Evolutionary conservation across 2,797 vertebrate species (phyloP), one percentile per base, ranked within the genome.

Genomic region (Dromococcyx pavoninus): DNA sequence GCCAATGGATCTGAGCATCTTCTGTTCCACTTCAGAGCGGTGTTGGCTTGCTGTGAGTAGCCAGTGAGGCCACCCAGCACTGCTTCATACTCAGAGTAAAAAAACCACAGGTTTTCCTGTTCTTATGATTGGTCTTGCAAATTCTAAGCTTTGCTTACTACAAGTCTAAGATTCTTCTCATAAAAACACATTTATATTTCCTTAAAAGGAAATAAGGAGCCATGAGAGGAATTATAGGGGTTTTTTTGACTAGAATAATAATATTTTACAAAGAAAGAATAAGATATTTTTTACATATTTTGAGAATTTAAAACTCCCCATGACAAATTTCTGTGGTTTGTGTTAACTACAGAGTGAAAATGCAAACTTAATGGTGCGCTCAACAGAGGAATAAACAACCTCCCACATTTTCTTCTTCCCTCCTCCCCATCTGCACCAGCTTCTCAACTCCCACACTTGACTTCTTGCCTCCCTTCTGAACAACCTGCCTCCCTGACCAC

Each of bases 401-500:
- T 72, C 70, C 54, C 73, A 69, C 8, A 0, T 27, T 48, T 87
- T 46, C 19, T 46, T 75, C 67, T 75, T 73, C 43, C 51, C 30
- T 80, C 46, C 54, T 92, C 51, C 58, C 51, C n/a, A 3, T 82
- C 35, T 85, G 28, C 57, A 85, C 37, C 72, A 90, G 53, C 72
- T 74, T 64, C 39, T 76, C 58, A 72, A 69, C 93, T 95, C 77
- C 86, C 86, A 91, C 79, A 37, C 35, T 81, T 64, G 86, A 90
- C 48, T 93, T 76, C 35, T 66, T 60, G 37, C 39, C 86, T 93
- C 62, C 62, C 32, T 79, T 71, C 25, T 39, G 71, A 92, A 41
- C 66, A 76, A 71, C 71, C 71, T 91, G 60, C 41, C 81, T 88
- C 33, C 61, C 50, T 75, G 83, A 54, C 50, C 72, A 70, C 30